Percentiles rank a stretch among this genome's conserved stretches.
phyloP scores from a whole-genome alignment of 2,797 vertebrate genomes.

The Coendou prehensilis region DNA sequence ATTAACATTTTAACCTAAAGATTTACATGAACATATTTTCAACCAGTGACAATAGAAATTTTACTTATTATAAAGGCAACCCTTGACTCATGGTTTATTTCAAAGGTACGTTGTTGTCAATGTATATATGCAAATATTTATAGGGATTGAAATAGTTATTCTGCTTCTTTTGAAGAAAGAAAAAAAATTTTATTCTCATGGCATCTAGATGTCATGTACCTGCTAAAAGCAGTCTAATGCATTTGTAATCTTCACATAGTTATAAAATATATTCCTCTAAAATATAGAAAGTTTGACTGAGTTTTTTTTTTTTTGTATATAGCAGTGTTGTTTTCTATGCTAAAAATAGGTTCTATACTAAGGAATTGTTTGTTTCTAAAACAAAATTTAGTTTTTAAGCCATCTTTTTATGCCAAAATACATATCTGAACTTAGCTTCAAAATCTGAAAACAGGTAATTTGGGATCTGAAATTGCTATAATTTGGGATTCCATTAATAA shows the following conservation, averaged over 20 bases:
- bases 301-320: conserved; percentile 45
- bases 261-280: conserved; percentile 44
- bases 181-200: conserved; percentile 45
- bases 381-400: neutral
- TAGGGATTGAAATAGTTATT: neutral
- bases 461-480: conserved; percentile 44
- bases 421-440: conserved; percentile 44
- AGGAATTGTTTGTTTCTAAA: conserved; percentile 50
- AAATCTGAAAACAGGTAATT: conserved; percentile 65
- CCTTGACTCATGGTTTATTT: conserved; percentile 17
- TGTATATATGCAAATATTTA: neutral
- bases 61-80: neutral
- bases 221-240: conserved; percentile 19
- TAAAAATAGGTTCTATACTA: conserved; percentile 31
- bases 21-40: conserved; percentile 57
- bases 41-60: conserved; percentile 9
- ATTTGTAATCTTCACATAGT: conserved; percentile 44
- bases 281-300: conserved; percentile 41
- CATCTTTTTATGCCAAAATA: conserved; percentile 43
- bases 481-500: conserved; percentile 67
- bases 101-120: neutral
- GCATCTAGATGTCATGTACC: conserved; percentile 59
- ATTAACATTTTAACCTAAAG: conserved; percentile 51
- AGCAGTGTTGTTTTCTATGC: conserved; percentile 54
- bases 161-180: conserved; percentile 63